These are phyloP conservation scores for Takifugu bimaculatus DNA, from an alignment of 2,113 vertebrate genomes.

Conservation along the genomic window DNA sequence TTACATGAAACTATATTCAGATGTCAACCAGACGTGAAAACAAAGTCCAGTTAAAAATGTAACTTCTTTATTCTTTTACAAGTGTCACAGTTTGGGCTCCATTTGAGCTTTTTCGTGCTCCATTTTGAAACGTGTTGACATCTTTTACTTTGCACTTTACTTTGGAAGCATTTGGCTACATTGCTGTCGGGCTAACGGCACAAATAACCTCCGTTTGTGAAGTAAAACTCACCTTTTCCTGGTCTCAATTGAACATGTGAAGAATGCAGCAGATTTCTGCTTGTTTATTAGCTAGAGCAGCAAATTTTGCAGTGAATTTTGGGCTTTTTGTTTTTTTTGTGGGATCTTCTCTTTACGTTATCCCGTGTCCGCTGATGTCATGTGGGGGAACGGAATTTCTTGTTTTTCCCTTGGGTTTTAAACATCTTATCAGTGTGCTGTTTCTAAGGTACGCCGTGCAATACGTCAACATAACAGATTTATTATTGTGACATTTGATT, in stretches of 20 bases:
- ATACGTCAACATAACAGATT: slow-evolving; percentile 82
- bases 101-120: no score
- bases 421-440: slow-evolving; percentile 65
- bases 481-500: slow-evolving; percentile 82
- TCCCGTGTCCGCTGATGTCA: no score
- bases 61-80: no score
- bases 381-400: no score
- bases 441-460: slow-evolving; percentile 77
- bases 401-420: slow-evolving; percentile 56
- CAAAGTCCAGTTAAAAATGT: no score
- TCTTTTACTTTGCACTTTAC: slow-evolving; percentile 35
- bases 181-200: not conserved
- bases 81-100: no score
- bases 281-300: not conserved
- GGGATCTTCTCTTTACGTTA: not conserved
- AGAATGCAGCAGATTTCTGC: not conserved
- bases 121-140: not conserved
- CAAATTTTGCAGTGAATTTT: not conserved
- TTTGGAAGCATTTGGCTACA: not conserved
- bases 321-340: not conserved
- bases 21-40: no score
- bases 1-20: no score
- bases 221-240: slow-evolving; percentile 1
- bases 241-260: not conserved
- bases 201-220: not conserved